phyloP scores from a whole-genome alignment of 2,888 invertebrate genomes.

The Arrhopalites spinosus region DNA sequence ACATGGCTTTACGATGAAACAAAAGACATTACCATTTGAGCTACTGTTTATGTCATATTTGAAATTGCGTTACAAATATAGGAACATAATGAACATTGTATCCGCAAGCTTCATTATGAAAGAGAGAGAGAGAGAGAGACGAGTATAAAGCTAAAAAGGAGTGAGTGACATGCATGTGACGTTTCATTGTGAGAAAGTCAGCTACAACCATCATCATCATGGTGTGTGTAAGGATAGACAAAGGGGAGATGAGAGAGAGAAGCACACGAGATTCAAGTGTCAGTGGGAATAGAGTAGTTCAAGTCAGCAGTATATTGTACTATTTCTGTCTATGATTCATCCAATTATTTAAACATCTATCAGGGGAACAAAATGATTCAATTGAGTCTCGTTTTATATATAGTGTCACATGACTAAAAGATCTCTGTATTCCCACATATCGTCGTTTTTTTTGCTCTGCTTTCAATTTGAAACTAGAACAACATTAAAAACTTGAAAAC shows the following conservation, averaged over 20 bases:
- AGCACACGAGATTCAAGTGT: slow-evolving; percentile 26
- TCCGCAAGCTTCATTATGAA: slow-evolving; percentile 7
- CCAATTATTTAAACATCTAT: slow-evolving; percentile 33
- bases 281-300: slow-evolving; percentile 29
- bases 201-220: slow-evolving; percentile 6
- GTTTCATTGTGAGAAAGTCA: slow-evolving; percentile 33
- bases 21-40: background rate
- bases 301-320: slow-evolving; percentile 12
- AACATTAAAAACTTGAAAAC: background rate
- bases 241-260: slow-evolving; percentile 8
- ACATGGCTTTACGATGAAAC: slow-evolving; percentile 4
- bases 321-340: slow-evolving; percentile 33
- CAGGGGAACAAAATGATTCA: slow-evolving; percentile 34
- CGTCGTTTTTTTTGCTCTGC: background rate
- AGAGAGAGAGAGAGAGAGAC: background rate
- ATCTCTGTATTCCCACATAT: background rate
- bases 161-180: slow-evolving; percentile 31
- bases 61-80: slow-evolving; percentile 25
- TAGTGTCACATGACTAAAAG: slow-evolving; percentile 16
- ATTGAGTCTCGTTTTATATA: slow-evolving; percentile 25
- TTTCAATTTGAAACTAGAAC: background rate
- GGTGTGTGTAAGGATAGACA: background rate
- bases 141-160: slow-evolving; percentile 15
- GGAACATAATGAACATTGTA: slow-evolving; percentile 21
- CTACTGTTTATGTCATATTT: slow-evolving; percentile 13